A percentile compares a stretch with the other conserved stretches of the same genome.
These are phyloP conservation scores for Porites cylindrica DNA, from an alignment of 92 coral and sea anemone species.

Conservation along the genomic window DNA sequence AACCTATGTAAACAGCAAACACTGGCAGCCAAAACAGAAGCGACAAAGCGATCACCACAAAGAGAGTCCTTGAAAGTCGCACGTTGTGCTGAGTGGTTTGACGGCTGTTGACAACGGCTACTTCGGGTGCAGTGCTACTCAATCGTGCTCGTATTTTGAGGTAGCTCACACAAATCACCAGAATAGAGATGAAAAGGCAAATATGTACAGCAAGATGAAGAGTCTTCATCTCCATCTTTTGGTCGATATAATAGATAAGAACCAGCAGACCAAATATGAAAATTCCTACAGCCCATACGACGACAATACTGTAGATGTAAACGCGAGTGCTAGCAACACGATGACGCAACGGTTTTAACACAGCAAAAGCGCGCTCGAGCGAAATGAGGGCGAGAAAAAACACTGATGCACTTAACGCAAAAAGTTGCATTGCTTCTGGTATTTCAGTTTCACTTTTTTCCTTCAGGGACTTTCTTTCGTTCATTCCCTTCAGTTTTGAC, in stretches of 20 bases:
- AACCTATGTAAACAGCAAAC: not conserved
- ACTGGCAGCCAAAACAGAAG: conserved; percentile 18
- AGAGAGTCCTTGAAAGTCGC: not conserved
- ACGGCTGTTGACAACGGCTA: not conserved
- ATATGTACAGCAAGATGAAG: no score
- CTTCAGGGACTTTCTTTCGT: no score
- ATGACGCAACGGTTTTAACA: conserved; percentile 5
- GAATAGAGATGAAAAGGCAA: not conserved
- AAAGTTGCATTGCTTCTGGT: not conserved
- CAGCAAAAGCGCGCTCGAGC: conserved; percentile 1
- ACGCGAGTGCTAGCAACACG: not conserved
- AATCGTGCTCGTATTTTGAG: not conserved
- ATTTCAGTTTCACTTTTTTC: no score
- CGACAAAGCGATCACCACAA: not conserved
- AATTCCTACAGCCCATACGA: not conserved
- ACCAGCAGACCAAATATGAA: not conserved
- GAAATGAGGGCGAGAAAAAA: conserved; percentile 12
- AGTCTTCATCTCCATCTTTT: not conserved
- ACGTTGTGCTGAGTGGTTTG: not conserved
- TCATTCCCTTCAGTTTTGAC: no score
- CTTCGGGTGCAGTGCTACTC: not conserved
- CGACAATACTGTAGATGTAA: not conserved
- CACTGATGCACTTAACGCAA: not conserved
- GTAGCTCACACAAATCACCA: not conserved
- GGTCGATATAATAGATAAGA: not conserved